Conservation (phyloP, 2,888 invertebrate species). For the Lepidocyrtoides sp. region DNA sequence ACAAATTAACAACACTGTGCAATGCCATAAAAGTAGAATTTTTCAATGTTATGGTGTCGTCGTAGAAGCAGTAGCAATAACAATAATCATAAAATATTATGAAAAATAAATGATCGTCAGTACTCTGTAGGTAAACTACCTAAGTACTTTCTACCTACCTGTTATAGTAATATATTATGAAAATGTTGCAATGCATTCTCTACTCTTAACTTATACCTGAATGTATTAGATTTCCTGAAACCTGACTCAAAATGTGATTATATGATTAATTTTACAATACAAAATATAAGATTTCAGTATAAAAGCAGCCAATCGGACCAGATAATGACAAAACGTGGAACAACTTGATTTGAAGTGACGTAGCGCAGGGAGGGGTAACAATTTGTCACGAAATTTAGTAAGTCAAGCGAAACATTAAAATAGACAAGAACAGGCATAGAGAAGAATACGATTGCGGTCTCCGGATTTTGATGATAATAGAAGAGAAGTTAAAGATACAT, state of each 20-base stretch:
- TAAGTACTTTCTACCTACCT: not conserved
- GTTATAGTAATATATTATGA: too few relatives aligned
- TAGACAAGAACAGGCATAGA: not conserved
- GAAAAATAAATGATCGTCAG: not conserved
- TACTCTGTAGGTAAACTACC: too few relatives aligned
- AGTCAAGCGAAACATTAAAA: not conserved
- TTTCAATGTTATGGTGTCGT: not conserved
- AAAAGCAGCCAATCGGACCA: not conserved
- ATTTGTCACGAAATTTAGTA: not conserved
- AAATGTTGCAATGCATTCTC: not conserved
- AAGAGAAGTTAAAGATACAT: not conserved
- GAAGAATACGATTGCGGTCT: not conserved
- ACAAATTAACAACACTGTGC: not conserved
- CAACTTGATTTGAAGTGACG: not conserved
- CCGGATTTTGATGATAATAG: not conserved
- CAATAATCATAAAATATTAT: slow-evolving; percentile 37
- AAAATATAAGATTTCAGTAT: slow-evolving; percentile 11
- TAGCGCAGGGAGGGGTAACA: slow-evolving; percentile 13
- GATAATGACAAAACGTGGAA: not conserved
- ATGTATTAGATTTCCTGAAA: slow-evolving; percentile 36
- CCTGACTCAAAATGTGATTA: slow-evolving; percentile 5
- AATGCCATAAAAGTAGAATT: not conserved
- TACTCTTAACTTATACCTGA: not conserved
- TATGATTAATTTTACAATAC: not conserved
- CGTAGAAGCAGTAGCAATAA: slow-evolving; percentile 6